Evolutionary conservation across 2,113 vertebrate genomes (phyloP).

Genomic region (Trogon melanurus): DNA sequence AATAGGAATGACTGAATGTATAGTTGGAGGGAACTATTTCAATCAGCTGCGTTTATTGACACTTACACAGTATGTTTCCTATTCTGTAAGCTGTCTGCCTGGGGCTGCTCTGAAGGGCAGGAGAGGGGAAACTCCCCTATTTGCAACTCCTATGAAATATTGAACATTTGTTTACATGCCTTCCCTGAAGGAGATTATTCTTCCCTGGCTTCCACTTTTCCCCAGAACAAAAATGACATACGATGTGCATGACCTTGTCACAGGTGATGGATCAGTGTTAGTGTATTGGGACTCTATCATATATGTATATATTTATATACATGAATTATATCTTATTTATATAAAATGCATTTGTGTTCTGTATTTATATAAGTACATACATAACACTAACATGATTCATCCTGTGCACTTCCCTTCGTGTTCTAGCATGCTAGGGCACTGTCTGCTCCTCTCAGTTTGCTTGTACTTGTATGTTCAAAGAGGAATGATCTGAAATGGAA

Average conservation of each 20-base stretch:
- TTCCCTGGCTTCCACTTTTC: conserved; percentile 14
- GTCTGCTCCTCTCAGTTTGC: background rate
- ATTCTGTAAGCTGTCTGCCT: background rate
- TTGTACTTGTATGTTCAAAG: background rate
- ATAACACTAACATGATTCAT: background rate
- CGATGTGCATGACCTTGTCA: background rate
- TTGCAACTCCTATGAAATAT: background rate
- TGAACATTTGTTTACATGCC: background rate
- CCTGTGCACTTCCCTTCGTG: background rate
- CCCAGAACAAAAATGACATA: background rate
- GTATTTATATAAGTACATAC: background rate
- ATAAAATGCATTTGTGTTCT: background rate
- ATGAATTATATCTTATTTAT: background rate
- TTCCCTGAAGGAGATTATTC: background rate
- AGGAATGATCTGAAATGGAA: background rate
- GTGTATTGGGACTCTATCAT: background rate
- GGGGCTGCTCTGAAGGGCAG: conserved; percentile 12
- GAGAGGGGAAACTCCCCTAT: background rate
- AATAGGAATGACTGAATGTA: background rate
- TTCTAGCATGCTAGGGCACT: background rate
- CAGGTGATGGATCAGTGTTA: background rate
- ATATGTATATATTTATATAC: background rate
- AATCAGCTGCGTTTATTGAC: conserved; percentile 17
- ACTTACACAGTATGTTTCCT: background rate
- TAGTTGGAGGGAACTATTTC: background rate